Percentiles rank a stretch among this genome's conserved stretches.
Conservation (phyloP, 2,888 invertebrate species). For the Ectemnius lituratus region DNA sequence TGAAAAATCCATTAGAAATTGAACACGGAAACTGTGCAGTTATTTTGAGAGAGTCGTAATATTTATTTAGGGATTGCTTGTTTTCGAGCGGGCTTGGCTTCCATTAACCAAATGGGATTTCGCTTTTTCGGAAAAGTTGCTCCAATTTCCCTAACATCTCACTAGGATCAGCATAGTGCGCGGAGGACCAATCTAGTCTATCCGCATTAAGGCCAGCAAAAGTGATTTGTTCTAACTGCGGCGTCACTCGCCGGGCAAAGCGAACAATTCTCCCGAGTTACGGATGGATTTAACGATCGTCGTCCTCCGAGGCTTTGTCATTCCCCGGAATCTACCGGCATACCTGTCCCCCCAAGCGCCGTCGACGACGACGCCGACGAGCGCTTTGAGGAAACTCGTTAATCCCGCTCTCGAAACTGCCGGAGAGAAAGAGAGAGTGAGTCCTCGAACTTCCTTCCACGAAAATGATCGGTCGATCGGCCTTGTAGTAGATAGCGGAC, state of each 20-base stretch:
- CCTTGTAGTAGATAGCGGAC: no score
- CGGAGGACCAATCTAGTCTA: no score
- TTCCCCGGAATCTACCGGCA: constrained; percentile 55
- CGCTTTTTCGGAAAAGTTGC: no score
- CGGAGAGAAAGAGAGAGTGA: constrained; percentile 21
- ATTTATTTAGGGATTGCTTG: no score
- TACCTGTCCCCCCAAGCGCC: constrained; percentile 21
- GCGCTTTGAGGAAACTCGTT: constrained; percentile 66
- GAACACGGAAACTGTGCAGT: no score
- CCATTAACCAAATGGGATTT: no score
- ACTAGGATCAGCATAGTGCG: no score
- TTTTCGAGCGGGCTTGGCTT: no score
- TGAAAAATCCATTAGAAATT: no score
- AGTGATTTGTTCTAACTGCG: constrained; percentile 47
- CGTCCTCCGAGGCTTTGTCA: constrained; percentile 56
- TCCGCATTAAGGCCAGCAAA: constrained; percentile 37
- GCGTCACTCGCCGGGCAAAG: constrained; percentile 53
- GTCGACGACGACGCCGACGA: constrained; percentile 25
- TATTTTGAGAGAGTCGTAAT: no score
- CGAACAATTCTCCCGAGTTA: constrained; percentile 44
- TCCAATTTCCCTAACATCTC: no score
- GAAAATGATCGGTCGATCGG: constrained; percentile 60
- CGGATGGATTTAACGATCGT: constrained; percentile 61
- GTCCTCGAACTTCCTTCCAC: constrained; percentile 58
- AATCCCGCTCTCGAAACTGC: constrained; percentile 64